phyloP scores from a whole-genome alignment of 1,140 invertebrate species.

The Drosophila kikkawai region DNA sequence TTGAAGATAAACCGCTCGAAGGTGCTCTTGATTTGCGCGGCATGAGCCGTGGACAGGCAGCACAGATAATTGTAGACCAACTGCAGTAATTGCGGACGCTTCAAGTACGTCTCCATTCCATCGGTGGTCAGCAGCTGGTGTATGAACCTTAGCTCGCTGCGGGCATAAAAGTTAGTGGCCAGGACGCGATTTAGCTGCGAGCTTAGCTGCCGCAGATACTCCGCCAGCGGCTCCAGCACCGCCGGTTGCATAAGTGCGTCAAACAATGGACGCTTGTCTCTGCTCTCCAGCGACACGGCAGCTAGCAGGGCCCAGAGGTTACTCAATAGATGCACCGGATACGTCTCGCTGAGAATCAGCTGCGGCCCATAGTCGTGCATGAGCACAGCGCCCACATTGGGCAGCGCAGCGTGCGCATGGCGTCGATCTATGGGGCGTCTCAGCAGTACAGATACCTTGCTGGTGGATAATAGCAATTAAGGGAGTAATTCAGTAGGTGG shows the following conservation, averaged over 20 bases:
- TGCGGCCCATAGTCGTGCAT: slow-evolving; percentile 70
- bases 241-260: slow-evolving; percentile 56
- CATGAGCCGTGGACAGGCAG: slow-evolving; percentile 65
- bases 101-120: slow-evolving; percentile 62
- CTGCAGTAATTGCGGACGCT: slow-evolving; percentile 61
- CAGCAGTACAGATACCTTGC: slow-evolving; percentile 70
- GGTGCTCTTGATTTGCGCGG: slow-evolving; percentile 69
- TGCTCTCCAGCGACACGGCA: slow-evolving; percentile 37
- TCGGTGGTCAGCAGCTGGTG: slow-evolving; percentile 70
- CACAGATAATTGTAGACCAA: slow-evolving; percentile 75
- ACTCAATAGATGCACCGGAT: slow-evolving; percentile 73
- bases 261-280: slow-evolving; percentile 40
- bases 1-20: slow-evolving; percentile 78
- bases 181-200: slow-evolving; percentile 58
- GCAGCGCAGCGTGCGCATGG: slow-evolving; percentile 66
- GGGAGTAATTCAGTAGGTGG: slow-evolving; percentile 9
- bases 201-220: slow-evolving; percentile 58
- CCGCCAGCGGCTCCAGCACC: slow-evolving; percentile 60
- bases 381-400: slow-evolving; percentile 77
- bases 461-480: slow-evolving; percentile 57
- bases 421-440: slow-evolving; percentile 63
- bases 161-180: slow-evolving; percentile 76
- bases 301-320: slow-evolving; percentile 65
- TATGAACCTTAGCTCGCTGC: slow-evolving; percentile 72
- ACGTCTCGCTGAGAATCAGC: slow-evolving; percentile 73